Percentiles rank a stretch among this genome's conserved stretches.
phyloP scores from a whole-genome alignment of 2,797 vertebrate species.

The Tauraco hartlaubi region DNA sequence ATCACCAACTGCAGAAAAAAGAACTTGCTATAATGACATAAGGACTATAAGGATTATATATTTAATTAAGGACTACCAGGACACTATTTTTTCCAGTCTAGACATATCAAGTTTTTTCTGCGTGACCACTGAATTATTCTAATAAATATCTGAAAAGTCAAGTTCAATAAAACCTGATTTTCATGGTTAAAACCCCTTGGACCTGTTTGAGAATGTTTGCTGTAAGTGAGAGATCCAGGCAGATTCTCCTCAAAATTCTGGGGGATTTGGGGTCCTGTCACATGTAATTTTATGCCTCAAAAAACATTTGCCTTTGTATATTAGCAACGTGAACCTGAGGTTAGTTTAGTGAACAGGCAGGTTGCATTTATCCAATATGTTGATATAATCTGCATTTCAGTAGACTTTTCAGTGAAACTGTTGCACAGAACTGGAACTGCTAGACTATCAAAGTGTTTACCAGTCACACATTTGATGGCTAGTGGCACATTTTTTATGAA shows the following conservation, averaged over 20 bases:
- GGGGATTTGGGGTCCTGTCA: not conserved
- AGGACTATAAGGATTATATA: not conserved
- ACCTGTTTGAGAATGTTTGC: not conserved
- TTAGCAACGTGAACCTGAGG: not conserved
- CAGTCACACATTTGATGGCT: not conserved
- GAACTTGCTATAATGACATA: not conserved
- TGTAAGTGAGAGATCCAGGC: not conserved
- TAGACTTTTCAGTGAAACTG: not conserved
- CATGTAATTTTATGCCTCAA: not conserved
- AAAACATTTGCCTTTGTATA: not conserved
- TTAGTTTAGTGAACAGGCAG: not conserved
- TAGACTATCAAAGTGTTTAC: not conserved
- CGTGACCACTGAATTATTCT: rapidly evolving
- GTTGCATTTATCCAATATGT: not conserved
- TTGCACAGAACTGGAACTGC: not conserved
- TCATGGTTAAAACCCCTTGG: not conserved
- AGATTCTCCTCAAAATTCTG: not conserved
- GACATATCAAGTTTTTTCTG: not conserved
- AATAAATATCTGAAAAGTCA: not conserved
- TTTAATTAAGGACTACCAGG: not conserved
- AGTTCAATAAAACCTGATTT: not conserved
- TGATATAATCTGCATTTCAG: not conserved
- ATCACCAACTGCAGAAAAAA: not conserved
- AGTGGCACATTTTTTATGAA: not conserved
- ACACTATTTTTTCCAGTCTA: not conserved